Percentiles rank a stretch among this genome's conserved stretches.
These are phyloP conservation scores for Sabatieria punctata DNA, from an alignment of 2,888 invertebrate species.

Conservation along the genomic window DNA sequence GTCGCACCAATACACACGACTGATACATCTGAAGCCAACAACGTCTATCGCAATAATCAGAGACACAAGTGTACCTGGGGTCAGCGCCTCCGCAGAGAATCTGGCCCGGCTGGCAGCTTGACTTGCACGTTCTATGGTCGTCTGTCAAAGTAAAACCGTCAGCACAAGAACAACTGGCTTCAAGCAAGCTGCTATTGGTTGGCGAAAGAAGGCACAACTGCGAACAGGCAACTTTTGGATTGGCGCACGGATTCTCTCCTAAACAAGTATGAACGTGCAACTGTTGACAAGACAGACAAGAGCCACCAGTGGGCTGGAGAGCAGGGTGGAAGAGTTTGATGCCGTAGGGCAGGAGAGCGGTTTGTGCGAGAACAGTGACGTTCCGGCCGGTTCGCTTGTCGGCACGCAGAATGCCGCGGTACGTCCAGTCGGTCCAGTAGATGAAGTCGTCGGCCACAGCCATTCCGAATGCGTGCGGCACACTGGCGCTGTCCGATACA, in stretches of 20 bases:
- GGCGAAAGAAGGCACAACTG: slow-evolving; percentile 71
- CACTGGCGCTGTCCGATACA: slow-evolving; percentile 36
- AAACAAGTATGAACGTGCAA: slow-evolving; percentile 11
- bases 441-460: slow-evolving; percentile 71
- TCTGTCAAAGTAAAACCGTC: slow-evolving; percentile 20
- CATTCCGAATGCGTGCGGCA: slow-evolving; percentile 86
- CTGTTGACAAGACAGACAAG: background rate
- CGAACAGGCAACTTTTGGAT: slow-evolving; percentile 47
- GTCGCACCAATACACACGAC: slow-evolving; percentile 21
- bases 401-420: slow-evolving; percentile 20
- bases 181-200: slow-evolving; percentile 16
- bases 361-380: slow-evolving; percentile 78
- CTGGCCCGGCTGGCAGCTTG: slow-evolving; percentile 17
- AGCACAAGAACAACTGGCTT: slow-evolving; percentile 18
- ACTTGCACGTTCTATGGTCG: slow-evolving; percentile 18
- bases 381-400: slow-evolving; percentile 75
- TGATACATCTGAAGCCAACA: slow-evolving; percentile 17
- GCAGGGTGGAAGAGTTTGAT: slow-evolving; percentile 87
- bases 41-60: background rate
- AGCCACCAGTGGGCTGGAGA: slow-evolving; percentile 51
- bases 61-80: slow-evolving; percentile 15
- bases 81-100: slow-evolving; percentile 23
- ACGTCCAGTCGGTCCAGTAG: slow-evolving; percentile 93
- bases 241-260: slow-evolving; percentile 52
- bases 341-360: slow-evolving; percentile 81